These are phyloP conservation scores for Dermolepida albohirtum DNA, from an alignment of 2,888 invertebrate species.

Conservation along the genomic window DNA sequence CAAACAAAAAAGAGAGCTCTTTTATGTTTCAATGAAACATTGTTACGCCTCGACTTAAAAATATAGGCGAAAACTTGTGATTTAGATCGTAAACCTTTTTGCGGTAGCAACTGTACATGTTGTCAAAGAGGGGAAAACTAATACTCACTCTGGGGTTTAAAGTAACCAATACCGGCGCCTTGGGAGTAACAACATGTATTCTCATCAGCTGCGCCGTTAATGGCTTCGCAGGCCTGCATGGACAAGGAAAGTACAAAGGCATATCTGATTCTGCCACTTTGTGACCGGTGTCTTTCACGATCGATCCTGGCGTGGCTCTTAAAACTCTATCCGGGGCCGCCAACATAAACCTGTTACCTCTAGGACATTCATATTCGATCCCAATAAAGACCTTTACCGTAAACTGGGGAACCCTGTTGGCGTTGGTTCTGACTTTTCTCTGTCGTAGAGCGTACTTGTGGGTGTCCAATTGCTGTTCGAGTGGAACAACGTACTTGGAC, in stretches of 20 bases:
- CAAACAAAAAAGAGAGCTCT: no score
- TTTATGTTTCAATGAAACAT: no score
- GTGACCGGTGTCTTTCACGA: conserved; percentile 84
- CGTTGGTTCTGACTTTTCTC: conserved; percentile 42
- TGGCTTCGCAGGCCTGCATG: conserved; percentile 79
- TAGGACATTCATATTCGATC: conserved; percentile 95
- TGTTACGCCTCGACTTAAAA: no score
- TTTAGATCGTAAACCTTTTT: no score
- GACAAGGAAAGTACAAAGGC: conserved; percentile 89
- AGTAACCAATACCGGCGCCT: conserved; percentile 91
- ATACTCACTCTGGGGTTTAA: conserved; percentile 77
- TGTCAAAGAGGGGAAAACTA: no score
- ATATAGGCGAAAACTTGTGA: no score
- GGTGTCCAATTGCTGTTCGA: conserved; percentile 60
- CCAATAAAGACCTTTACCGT: conserved; percentile 94
- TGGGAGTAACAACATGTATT: conserved; percentile 88
- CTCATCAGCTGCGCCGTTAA: conserved; percentile 84
- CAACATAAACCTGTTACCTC: conserved; percentile 97
- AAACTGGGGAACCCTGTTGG: conserved; percentile 68
- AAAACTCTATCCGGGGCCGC: conserved; percentile 86
- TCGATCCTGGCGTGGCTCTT: conserved; percentile 76
- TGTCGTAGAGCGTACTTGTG: conserved; percentile 50
- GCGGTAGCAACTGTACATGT: no score
- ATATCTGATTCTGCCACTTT: conserved; percentile 89
- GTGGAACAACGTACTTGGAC: conserved; percentile 50